Evolutionary conservation across 2,888 invertebrate genomes (phyloP).

Genomic region (Leucophenga montana): DNA sequence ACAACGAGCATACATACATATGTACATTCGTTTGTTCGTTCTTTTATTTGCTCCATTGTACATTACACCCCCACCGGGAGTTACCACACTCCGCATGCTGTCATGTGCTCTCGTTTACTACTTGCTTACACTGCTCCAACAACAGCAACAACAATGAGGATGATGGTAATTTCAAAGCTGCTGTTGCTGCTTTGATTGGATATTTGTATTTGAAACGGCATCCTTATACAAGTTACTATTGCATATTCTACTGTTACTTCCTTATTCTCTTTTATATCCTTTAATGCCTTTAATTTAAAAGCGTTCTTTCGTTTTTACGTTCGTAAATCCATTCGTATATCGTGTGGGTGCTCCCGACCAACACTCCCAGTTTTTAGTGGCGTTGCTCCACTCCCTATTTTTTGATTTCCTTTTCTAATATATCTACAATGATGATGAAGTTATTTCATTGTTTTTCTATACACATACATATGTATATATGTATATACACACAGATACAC

Average conservation of each 20-base stretch:
- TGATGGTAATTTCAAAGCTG: slow-evolving; percentile 44
- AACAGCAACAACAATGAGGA: slow-evolving; percentile 30
- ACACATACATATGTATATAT: background rate
- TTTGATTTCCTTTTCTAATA: slow-evolving; percentile 1
- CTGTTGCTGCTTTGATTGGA: slow-evolving; percentile 59
- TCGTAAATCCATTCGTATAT: no score
- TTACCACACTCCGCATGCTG: background rate
- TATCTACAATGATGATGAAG: slow-evolving; percentile 55
- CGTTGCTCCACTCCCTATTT: background rate
- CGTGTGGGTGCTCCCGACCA: background rate
- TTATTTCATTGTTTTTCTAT: slow-evolving; percentile 50
- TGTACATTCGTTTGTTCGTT: background rate
- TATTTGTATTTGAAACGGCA: slow-evolving; percentile 52
- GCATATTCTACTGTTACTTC: slow-evolving; percentile 29
- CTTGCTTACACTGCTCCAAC: background rate
- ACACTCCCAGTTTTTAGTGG: slow-evolving; percentile 10
- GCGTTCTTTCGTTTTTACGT: background rate
- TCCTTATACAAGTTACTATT: background rate
- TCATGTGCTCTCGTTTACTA: slow-evolving; percentile 27
- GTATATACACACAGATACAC: background rate
- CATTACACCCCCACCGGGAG: slow-evolving; percentile 1
- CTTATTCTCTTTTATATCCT: slow-evolving; percentile 24
- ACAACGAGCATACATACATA: slow-evolving; percentile 44
- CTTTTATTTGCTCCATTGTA: background rate
- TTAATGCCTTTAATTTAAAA: slow-evolving; percentile 21